Base-by-base conservation (phyloP, 1,140 invertebrate species). In the Ceratitis capitata region DNA sequence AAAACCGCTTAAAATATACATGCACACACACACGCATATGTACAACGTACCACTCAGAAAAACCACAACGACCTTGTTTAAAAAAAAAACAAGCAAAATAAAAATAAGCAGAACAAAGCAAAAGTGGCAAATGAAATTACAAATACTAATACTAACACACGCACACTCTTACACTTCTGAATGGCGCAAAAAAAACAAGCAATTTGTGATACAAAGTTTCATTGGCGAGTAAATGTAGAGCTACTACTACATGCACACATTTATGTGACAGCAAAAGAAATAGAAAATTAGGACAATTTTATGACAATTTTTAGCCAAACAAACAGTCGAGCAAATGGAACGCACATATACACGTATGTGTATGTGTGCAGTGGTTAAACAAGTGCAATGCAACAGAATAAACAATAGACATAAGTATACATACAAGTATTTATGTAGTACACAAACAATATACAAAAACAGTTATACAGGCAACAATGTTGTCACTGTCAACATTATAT, bases 31-130 rank as follows among this genome's bases (percentile, higher is more conserved):
- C 3, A 61, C 23, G 3, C 51, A 56, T 1, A 7, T n/a, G n/a
- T n/a, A n/a, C n/a, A 56, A 56, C 19, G 51, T 56, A n/a, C n/a
- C n/a, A n/a, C n/a, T 47, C 45, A 29, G 14, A 35, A 69, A 69
- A 69, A 69, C 61, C 61, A 19, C 61, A 69, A 39, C 39, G 61
- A 69, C 61, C 61, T 69, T 69, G 61, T 32, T 19, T 69, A 35
- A 69, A 39, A 39, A 35, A 39, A 69, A 6, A n/a, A 35, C 58
- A 69, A 56, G 14, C 51, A 47, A 56, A 19, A n/a, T n/a, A n/a
- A 7, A 56, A 56, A 56, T 56, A 56, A 56, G 16, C 32, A 69
- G n/a, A 69, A 69, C 61, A 69, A 69, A 35, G 61, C 10, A n/a
- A 35, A 69, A 69, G 61, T 19, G 32, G 32, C 16, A 69, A 69